Evolutionary conservation across 2,888 invertebrate genomes (phyloP), one percentile per base, ranked within the genome.

Genomic region (Dyspetes luteomarginatus): DNA sequence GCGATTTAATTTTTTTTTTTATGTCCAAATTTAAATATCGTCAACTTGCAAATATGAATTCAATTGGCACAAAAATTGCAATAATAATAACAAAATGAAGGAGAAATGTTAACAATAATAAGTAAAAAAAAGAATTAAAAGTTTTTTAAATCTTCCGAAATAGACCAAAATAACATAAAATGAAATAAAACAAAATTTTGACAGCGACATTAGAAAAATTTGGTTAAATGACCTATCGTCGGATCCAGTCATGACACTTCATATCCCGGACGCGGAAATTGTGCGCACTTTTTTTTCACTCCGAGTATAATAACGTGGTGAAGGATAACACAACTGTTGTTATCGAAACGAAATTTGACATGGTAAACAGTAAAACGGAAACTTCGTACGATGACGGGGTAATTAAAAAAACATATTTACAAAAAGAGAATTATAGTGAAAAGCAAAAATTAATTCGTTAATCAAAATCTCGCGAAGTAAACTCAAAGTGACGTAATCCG

Each of bases 211-310:
- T 41, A 19, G 9, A 43, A 1, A 55, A 26, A 50, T 17, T 36
- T 48, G 48, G 15, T 48, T 17, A 60, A 30, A 71, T 50, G 75
- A 80, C 80, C 80, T 76, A 76, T 76, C 72, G 55, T 12, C 7
- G 65, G 69, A 60, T 72, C 76, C 55, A 56, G 41, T 76, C 80
- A 80, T 80, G 76, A 50, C 67, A 55, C 62, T 68, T 76, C 76
- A 76, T 76, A 64, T 67, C 76, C 67, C 76, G 52, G n/a, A 45
- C 22, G 45, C 75, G 19, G n/a, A 4, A 1, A 30, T 55, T 15
- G 19, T 28, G 5, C 36, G 12, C 36, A 36, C 36, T 36, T 36
- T 0, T 2, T 12, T 12, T 36, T 36, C 36, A 36, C 36, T 36
- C 12, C 36, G 9, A 36, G 36, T 7, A 0, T 12, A 12, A 12